A percentile compares a stretch with the other conserved stretches of the same genome.
These are phyloP conservation scores for Diorhabda elongata DNA, from an alignment of 1,140 invertebrate species.

Conservation along the genomic window DNA sequence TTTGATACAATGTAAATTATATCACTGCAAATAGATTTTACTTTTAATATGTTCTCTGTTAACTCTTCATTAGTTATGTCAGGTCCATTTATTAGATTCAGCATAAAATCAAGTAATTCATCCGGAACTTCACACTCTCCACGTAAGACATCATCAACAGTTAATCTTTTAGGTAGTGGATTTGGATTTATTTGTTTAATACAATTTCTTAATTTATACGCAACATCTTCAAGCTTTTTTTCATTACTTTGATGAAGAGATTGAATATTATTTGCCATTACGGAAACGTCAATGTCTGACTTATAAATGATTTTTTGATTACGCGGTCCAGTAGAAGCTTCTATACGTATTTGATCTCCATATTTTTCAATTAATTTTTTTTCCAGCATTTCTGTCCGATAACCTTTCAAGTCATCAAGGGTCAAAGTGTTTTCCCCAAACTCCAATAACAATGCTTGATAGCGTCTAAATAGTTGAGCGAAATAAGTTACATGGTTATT, in stretches of 20 bases:
- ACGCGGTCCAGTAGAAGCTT: conserved; percentile 7
- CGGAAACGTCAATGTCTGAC: conserved; percentile 5
- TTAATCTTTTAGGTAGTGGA: conserved; percentile 31
- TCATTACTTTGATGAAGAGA: conserved; percentile 34
- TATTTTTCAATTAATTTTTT: not conserved
- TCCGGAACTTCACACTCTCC: conserved; percentile 43
- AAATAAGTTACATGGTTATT: conserved; percentile 22
- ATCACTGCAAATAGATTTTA: conserved; percentile 20
- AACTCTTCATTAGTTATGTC: conserved; percentile 15
- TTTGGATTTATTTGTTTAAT: conserved; percentile 34
- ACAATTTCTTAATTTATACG: conserved; percentile 37
- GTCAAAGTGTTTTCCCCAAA: not conserved
- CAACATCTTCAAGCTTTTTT: conserved; percentile 36
- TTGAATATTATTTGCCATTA: conserved; percentile 28
- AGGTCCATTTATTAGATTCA: conserved; percentile 35
- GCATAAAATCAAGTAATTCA: conserved; percentile 38
- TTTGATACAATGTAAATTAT: conserved; percentile 29
- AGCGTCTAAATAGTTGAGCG: conserved; percentile 12
- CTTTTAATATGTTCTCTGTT: not conserved
- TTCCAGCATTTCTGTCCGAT: not conserved
- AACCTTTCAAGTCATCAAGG: not conserved
- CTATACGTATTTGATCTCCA: not conserved
- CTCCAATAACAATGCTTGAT: conserved; percentile 5
- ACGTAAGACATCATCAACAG: conserved; percentile 40
- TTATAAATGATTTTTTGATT: not conserved